Conservation (phyloP, 2,797 vertebrate species). For the Brachymystax lenok region DNA sequence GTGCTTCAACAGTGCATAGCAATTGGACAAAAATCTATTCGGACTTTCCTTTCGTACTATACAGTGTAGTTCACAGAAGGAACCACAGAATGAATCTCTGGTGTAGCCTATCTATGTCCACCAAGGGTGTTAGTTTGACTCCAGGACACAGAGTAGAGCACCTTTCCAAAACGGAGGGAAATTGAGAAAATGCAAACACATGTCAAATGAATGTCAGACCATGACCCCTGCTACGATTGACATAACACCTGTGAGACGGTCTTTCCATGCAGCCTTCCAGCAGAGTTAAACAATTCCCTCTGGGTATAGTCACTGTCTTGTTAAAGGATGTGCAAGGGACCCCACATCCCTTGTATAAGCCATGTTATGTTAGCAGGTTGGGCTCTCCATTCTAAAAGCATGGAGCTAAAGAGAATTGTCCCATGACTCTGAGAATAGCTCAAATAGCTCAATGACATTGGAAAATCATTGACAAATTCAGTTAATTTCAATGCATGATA, state of each 20-base stretch:
- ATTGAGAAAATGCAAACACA: conserved; percentile 17
- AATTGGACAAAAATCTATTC: not conserved
- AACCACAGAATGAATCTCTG: conserved; percentile 21
- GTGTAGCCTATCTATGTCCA: conserved; percentile 1
- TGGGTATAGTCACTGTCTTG: conserved; percentile 12
- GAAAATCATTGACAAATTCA: not conserved
- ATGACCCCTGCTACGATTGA: conserved; percentile 12
- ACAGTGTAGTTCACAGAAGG: conserved; percentile 20
- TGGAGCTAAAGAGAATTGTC: not conserved
- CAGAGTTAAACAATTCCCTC: conserved; percentile 1
- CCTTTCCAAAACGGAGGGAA: conserved; percentile 10
- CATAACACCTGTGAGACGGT: conserved; percentile 14
- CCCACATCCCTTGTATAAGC: conserved; percentile 10
- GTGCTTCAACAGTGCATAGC: not conserved
- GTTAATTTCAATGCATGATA: not conserved
- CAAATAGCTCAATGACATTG: conserved; percentile 8
- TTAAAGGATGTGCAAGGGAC: not conserved
- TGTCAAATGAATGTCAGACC: conserved; percentile 11
- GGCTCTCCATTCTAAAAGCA: not conserved
- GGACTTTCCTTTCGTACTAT: not conserved
- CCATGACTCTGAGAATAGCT: not conserved
- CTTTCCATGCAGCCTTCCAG: conserved; percentile 23
- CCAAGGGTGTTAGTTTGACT: conserved; percentile 41
- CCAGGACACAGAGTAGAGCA: conserved; percentile 10
- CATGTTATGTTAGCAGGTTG: not conserved